Conservation (phyloP, 2,113 vertebrate species). For the Chionodraco myersi region DNA sequence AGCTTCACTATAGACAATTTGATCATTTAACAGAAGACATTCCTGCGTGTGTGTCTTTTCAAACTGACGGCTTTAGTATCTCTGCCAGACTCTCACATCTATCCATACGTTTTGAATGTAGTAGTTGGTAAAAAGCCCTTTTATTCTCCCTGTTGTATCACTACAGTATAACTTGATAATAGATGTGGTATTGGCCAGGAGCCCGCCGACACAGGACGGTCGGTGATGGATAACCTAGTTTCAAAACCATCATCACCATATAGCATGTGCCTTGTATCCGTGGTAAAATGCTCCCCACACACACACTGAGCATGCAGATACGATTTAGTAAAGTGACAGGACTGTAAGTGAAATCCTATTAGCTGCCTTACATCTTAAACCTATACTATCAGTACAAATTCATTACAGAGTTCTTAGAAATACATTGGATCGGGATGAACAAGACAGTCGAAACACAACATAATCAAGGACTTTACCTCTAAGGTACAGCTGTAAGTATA, state of each 20-base stretch:
- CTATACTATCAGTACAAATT: not conserved
- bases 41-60: slow-evolving; percentile 23
- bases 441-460: not conserved
- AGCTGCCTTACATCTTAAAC: slow-evolving; percentile 15
- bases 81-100: slow-evolving; percentile 46
- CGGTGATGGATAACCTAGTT: slow-evolving; percentile 82
- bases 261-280: slow-evolving; percentile 76
- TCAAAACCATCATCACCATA: slow-evolving; percentile 76
- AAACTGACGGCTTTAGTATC: not conserved
- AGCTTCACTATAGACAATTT: not conserved
- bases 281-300: slow-evolving; percentile 36
- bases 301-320: slow-evolving; percentile 39
- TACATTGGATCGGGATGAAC: not conserved
- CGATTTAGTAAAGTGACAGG: slow-evolving; percentile 16
- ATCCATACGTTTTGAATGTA: slow-evolving; percentile 70
- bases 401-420: not conserved
- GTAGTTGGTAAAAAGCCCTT: slow-evolving; percentile 62
- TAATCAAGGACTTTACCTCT: not conserved
- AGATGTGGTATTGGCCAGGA: slow-evolving; percentile 76
- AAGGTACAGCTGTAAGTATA: not conserved
- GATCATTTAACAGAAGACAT: slow-evolving; percentile 44
- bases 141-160: slow-evolving; percentile 67
- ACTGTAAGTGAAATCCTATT: slow-evolving; percentile 25
- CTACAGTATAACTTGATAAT: slow-evolving; percentile 74
- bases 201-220: slow-evolving; percentile 60